Evolutionary conservation across 2,888 invertebrate genomes (phyloP).

Genomic region (Acanthosepion esculentum): DNA sequence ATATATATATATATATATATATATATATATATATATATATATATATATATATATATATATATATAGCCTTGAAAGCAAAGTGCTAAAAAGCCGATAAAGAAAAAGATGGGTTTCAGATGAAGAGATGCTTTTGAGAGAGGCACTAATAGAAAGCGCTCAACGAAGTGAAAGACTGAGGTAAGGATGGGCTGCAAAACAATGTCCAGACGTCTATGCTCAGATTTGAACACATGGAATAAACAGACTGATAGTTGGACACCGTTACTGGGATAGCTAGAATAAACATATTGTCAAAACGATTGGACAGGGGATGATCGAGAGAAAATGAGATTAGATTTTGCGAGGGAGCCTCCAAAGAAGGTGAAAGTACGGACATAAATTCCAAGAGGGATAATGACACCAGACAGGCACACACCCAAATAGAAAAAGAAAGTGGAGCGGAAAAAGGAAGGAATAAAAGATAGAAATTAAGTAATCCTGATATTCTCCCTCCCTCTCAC

Average conservation of each 20-base stretch:
- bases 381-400: neutral
- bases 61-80: neutral
- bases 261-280: neutral
- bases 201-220: neutral
- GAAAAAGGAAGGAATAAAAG: neutral
- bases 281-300: neutral
- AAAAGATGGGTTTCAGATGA: neutral
- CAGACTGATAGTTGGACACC: neutral
- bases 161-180: neutral
- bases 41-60: neutral
- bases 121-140: neutral
- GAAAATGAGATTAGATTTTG: neutral
- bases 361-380: neutral
- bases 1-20: too few relatives aligned
- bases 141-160: neutral
- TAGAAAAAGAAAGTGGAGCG: too few relatives aligned
- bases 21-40: neutral
- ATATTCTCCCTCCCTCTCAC: neutral
- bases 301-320: neutral
- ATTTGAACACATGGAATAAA: neutral
- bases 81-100: neutral
- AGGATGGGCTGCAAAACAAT: neutral
- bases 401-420: neutral
- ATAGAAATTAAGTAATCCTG: neutral
- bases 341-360: neutral